Evolutionary conservation across 2,113 vertebrate species (phyloP).

Genomic region (Mellivora capensis): DNA sequence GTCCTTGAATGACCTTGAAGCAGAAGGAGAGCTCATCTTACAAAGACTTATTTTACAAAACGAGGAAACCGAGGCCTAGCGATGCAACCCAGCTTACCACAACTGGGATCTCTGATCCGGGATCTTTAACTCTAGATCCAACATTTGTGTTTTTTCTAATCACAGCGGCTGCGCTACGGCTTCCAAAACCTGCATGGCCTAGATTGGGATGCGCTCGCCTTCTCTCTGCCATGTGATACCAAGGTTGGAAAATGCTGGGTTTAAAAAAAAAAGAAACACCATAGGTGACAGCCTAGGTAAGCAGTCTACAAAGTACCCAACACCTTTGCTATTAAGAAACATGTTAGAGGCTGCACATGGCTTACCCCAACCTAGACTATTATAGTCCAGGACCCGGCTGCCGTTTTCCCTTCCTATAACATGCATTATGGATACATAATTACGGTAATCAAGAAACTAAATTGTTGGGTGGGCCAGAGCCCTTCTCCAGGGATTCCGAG

Average conservation of each 20-base stretch:
- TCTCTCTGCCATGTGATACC: background rate
- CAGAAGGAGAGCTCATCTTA: background rate
- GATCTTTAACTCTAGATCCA: background rate
- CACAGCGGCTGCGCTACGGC: background rate
- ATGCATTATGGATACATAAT: constrained; percentile 51
- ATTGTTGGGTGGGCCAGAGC: background rate
- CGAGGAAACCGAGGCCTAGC: background rate
- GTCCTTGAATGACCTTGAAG: background rate
- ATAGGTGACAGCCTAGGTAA: background rate
- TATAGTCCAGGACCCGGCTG: background rate
- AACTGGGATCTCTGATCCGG: too few species aligned
- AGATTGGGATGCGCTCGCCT: background rate
- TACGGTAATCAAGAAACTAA: constrained; percentile 56
- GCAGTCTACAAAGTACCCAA: background rate
- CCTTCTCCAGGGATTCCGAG: background rate
- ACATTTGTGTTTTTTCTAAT: background rate
- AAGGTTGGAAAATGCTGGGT: background rate
- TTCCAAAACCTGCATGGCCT: background rate
- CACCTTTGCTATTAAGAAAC: constrained; percentile 20
- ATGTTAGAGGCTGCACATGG: background rate
- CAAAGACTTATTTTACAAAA: constrained; percentile 29
- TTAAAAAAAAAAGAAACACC: background rate
- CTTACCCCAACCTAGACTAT: background rate
- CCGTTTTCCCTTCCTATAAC: background rate
- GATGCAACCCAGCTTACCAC: fast-evolving